Evolutionary conservation across 1,140 invertebrate genomes (phyloP).

Genomic region (Drosophila chauvacae): DNA sequence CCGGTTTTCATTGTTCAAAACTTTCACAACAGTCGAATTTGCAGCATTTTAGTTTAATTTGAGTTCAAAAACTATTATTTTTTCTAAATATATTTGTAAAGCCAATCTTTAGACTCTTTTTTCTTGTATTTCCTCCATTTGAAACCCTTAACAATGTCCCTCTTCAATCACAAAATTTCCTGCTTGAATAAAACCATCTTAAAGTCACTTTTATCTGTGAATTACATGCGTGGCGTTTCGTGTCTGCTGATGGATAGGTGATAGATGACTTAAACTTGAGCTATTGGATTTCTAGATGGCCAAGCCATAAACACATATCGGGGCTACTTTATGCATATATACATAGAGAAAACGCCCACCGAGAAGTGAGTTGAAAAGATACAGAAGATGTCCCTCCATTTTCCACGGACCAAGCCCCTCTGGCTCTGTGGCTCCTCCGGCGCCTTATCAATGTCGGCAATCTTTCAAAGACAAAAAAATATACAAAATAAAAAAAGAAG

Average conservation of each 20-base stretch:
- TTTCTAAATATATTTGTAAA: background rate
- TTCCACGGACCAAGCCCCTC: background rate
- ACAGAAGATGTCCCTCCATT: slow-evolving; percentile 2
- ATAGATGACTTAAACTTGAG: slow-evolving; percentile 30
- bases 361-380: slow-evolving; percentile 7
- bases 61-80: background rate
- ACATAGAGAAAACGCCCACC: slow-evolving; percentile 50
- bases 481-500: slow-evolving; percentile 7
- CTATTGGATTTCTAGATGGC: slow-evolving; percentile 20
- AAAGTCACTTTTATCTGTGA: slow-evolving; percentile 26
- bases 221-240: slow-evolving; percentile 13
- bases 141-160: background rate
- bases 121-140: no score
- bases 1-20: background rate
- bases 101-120: no score
- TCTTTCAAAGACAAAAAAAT: slow-evolving; percentile 62
- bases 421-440: slow-evolving; percentile 6
- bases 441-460: slow-evolving; percentile 71
- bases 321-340: slow-evolving; percentile 20
- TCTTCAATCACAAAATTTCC: background rate
- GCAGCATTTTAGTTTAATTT: background rate
- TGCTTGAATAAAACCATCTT: slow-evolving; percentile 20
- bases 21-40: background rate
- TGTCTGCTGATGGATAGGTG: slow-evolving; percentile 29
- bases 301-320: slow-evolving; percentile 73